Conservation (phyloP, 2,888 invertebrate genomes). For the Falcaria lacertinaria region DNA sequence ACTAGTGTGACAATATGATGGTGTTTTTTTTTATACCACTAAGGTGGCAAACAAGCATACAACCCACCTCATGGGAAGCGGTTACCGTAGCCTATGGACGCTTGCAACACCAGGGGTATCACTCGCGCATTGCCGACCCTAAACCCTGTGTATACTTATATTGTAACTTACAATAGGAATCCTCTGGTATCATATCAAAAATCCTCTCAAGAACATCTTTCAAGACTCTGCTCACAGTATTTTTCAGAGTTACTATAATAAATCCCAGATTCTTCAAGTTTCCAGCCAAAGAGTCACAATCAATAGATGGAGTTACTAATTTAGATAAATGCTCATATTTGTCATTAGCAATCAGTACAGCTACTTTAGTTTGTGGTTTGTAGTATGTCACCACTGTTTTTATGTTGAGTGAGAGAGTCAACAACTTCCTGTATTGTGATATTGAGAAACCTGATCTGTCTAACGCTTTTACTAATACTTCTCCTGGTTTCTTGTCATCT, state of each 20-base stretch:
- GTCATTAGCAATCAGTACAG: conserved; percentile 66
- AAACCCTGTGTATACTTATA: not conserved
- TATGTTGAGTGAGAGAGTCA: conserved; percentile 30
- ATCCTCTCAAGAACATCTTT: conserved; percentile 40
- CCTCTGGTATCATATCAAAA: conserved; percentile 47
- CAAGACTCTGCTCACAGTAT: conserved; percentile 42
- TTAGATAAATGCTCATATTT: conserved; percentile 58
- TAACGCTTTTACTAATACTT: conserved; percentile 51
- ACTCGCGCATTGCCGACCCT: too few relatives aligned
- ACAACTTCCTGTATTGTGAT: conserved; percentile 36
- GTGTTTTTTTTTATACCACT: too few relatives aligned
- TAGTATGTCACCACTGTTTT: conserved; percentile 51
- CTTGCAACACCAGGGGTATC: too few relatives aligned
- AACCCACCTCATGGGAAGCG: too few relatives aligned
- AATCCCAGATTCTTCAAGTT: conserved; percentile 59
- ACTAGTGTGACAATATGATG: too few relatives aligned
- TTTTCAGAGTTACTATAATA: conserved; percentile 51
- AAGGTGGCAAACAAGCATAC: too few relatives aligned
- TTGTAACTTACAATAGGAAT: conserved; percentile 65
- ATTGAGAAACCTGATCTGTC: conserved; percentile 50
- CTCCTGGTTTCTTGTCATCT: conserved; percentile 50
- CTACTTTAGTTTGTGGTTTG: conserved; percentile 59
- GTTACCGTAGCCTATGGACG: too few relatives aligned
- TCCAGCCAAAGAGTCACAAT: conserved; percentile 56
- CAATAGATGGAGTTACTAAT: conserved; percentile 61